Evolutionary conservation across 2,888 invertebrate species (phyloP).

Genomic region (Cerastis leucographa): DNA sequence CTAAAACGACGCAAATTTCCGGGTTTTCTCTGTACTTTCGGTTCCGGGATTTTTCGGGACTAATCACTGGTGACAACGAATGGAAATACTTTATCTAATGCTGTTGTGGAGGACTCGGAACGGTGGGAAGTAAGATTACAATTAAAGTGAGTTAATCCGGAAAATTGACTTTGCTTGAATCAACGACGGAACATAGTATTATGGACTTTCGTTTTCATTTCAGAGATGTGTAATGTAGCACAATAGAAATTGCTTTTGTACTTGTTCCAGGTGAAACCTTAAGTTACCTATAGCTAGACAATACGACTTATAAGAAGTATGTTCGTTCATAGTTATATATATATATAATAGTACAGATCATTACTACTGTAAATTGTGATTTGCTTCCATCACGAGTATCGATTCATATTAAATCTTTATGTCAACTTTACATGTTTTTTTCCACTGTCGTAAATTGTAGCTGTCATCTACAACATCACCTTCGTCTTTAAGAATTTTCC

Average conservation of each 20-base stretch:
- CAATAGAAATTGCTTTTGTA: constrained; percentile 8
- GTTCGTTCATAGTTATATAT: neutral
- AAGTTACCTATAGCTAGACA: neutral
- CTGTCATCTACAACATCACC: constrained; percentile 34
- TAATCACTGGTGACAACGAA: neutral
- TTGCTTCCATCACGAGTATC: neutral
- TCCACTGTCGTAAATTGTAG: constrained; percentile 23
- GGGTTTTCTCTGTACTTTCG: no score
- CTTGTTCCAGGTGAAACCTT: constrained; percentile 3
- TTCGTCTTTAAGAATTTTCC: constrained; percentile 52
- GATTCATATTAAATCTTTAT: constrained; percentile 8
- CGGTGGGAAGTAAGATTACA: constrained; percentile 38
- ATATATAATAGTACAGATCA: neutral
- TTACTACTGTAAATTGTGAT: constrained; percentile 4
- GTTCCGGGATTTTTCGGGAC: no score
- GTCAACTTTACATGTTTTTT: constrained; percentile 26
- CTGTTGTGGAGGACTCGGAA: constrained; percentile 15
- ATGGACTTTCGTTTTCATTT: constrained; percentile 45
- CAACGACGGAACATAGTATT: constrained; percentile 4
- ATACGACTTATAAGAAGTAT: no score
- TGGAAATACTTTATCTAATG: constrained; percentile 16
- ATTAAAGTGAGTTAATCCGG: constrained; percentile 46
- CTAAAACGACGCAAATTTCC: no score
- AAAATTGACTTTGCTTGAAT: constrained; percentile 46
- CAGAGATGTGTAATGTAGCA: neutral